Evolutionary conservation across 2,888 invertebrate species (phyloP).

Genomic region (Macaria notata): DNA sequence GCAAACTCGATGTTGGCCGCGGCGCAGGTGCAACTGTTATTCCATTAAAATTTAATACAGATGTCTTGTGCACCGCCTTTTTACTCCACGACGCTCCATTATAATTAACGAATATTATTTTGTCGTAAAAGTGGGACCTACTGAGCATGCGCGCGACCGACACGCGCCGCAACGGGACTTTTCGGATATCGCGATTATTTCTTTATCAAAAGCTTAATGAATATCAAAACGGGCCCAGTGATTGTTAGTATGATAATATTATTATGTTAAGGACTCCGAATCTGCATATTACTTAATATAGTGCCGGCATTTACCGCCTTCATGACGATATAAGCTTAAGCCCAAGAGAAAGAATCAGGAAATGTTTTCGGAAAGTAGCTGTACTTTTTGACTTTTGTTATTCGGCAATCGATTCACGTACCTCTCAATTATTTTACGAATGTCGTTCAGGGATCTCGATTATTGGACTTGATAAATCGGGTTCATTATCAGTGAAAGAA

Average conservation of each 20-base stretch:
- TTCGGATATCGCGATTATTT: constrained; percentile 40
- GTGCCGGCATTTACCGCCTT: constrained; percentile 4
- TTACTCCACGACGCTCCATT: constrained; percentile 72
- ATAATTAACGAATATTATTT: constrained; percentile 80
- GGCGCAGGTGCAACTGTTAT: constrained; percentile 71
- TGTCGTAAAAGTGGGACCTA: constrained; percentile 68
- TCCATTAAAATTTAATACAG: constrained; percentile 80
- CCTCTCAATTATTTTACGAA: constrained; percentile 22
- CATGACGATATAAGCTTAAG: not conserved
- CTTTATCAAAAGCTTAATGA: constrained; percentile 53
- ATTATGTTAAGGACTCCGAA: constrained; percentile 25
- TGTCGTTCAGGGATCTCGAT: constrained; percentile 17
- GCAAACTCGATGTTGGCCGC: constrained; percentile 51
- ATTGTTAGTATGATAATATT: constrained; percentile 32
- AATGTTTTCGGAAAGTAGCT: constrained; percentile 17
- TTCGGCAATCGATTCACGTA: constrained; percentile 20
- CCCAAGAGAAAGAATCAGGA: not conserved
- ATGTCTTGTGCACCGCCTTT: constrained; percentile 77
- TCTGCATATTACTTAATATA: constrained; percentile 17
- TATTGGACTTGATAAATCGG: constrained; percentile 21
- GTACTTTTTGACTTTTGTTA: constrained; percentile 7
- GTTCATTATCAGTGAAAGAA: constrained; percentile 30
- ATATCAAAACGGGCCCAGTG: constrained; percentile 37
- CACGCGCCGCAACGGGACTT: constrained; percentile 72
- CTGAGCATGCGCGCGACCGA: constrained; percentile 51